Conservation (phyloP, 1,140 invertebrate species). For the Drosophila oshimai region DNA sequence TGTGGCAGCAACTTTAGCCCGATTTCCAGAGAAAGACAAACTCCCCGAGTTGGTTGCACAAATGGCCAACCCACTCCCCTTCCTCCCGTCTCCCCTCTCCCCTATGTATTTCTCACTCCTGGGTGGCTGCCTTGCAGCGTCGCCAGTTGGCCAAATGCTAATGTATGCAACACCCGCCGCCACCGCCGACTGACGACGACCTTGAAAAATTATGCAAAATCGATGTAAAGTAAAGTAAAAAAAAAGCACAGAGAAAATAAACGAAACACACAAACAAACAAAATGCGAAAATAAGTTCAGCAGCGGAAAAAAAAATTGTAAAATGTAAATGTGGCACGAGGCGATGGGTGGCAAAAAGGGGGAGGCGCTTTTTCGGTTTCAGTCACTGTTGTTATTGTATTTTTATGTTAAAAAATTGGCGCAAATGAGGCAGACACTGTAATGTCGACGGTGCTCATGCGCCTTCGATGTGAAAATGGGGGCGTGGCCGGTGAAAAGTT, state of each 20-base stretch:
- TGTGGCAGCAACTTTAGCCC: conserved; percentile 65
- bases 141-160: conserved; percentile 72
- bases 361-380: conserved; percentile 18
- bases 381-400: conserved; percentile 43
- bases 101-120: conserved; percentile 2
- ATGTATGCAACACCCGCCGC: conserved; percentile 74
- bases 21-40: conserved; percentile 16
- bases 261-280: conserved; percentile 55
- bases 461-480: conserved; percentile 13
- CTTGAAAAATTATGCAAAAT: conserved; percentile 82
- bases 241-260: conserved; percentile 24
- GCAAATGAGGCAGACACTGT: conserved; percentile 80
- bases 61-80: conserved; percentile 10
- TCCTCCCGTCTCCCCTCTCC: not conserved
- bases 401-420: conserved; percentile 79
- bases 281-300: conserved; percentile 81
- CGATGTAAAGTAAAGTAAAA: conserved; percentile 71
- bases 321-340: conserved; percentile 76
- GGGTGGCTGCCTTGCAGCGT: conserved; percentile 35
- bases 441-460: conserved; percentile 78
- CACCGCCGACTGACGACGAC: conserved; percentile 61
- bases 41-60: conserved; percentile 56
- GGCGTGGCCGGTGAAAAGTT: conserved; percentile 56
- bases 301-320: conserved; percentile 57
- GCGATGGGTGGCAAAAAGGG: conserved; percentile 2